Conservation (phyloP, 2,113 vertebrate species). For the Myanophis thanlyinensis region DNA sequence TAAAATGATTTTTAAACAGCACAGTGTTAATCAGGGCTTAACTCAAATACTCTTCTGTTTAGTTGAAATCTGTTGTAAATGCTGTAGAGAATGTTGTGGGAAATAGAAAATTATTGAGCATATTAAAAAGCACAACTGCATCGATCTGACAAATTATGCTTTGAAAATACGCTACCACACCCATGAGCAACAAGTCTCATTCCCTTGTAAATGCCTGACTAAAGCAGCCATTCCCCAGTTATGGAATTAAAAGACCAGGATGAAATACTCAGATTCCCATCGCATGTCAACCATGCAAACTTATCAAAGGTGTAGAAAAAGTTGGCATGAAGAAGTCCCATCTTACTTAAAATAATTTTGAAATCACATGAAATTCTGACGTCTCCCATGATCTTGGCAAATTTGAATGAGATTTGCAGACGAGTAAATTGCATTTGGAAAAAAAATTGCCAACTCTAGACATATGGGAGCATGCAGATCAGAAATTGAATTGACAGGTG, state of each 20-base stretch:
- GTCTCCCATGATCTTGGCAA: neutral
- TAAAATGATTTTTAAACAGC: neutral
- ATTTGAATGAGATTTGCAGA: neutral
- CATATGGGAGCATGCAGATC: neutral
- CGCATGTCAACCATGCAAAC: neutral
- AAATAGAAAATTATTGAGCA: neutral
- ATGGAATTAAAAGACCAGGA: neutral
- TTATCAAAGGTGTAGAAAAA: neutral
- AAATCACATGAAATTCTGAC: neutral
- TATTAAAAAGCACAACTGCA: neutral
- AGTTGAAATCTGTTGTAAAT: neutral
- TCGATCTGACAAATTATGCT: neutral
- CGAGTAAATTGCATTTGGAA: neutral
- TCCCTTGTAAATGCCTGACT: neutral
- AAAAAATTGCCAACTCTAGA: neutral
- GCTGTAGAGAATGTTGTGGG: neutral
- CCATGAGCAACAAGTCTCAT: neutral
- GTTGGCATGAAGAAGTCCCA: neutral
- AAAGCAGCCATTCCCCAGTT: neutral
- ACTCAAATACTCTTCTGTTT: neutral
- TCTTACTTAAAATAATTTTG: neutral
- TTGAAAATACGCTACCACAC: neutral
- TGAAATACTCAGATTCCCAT: neutral
- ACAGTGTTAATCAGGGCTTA: constrained; percentile 7
- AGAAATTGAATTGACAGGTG: neutral